Conservation (phyloP, 2,113 vertebrate genomes). For the Vicugna pacos region DNA sequence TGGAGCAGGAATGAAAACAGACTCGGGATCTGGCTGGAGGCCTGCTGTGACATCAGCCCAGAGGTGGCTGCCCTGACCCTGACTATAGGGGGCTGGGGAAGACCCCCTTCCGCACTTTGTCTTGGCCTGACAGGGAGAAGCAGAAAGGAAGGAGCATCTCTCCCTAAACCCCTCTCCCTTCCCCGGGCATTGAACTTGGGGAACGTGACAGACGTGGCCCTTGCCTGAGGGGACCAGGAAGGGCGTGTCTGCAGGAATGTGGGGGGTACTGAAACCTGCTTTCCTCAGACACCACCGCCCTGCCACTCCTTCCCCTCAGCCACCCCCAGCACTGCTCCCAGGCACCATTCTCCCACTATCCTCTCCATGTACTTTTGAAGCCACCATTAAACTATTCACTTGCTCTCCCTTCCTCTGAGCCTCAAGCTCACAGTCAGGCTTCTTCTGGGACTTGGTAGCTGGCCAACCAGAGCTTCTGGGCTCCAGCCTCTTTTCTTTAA, state of each 20-base stretch:
- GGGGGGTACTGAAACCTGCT: not conserved
- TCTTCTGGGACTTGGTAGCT: not conserved
- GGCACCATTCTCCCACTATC: not conserved
- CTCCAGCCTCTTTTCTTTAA: not conserved
- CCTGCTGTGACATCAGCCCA: constrained; percentile 68
- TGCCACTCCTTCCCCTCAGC: not conserved
- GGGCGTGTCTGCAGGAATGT: not conserved
- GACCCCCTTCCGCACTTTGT: not conserved
- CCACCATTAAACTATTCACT: not conserved
- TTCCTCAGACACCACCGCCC: not conserved
- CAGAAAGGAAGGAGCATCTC: not conserved
- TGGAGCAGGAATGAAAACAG: constrained; percentile 78
- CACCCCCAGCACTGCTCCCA: not conserved
- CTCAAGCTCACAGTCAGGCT: not conserved
- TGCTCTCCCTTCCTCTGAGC: not conserved
- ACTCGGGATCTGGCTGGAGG: constrained; percentile 63
- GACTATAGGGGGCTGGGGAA: constrained; percentile 11
- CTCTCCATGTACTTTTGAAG: not conserved
- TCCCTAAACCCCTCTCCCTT: not conserved
- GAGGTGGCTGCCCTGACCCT: constrained; percentile 37
- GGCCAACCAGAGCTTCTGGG: not conserved
- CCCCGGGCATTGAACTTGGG: not conserved
- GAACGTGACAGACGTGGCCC: not conserved
- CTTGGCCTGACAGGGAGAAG: not conserved
- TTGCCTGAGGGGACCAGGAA: not conserved